Conservation (phyloP, 2,797 vertebrate species). For the Synaphobranchus kaupii region DNA sequence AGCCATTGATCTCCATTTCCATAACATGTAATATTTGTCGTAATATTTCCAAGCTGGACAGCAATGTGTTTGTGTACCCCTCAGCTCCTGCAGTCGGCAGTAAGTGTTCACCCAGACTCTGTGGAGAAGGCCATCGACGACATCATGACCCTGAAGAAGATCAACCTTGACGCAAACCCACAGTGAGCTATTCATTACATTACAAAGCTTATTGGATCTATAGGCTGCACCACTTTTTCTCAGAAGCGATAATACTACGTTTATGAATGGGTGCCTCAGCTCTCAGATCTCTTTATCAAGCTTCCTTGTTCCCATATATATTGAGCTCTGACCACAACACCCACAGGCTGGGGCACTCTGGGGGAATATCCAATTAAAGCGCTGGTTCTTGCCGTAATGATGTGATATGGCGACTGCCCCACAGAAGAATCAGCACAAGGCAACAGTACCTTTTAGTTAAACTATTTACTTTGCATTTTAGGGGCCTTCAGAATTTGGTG, state of each 20-base stretch:
- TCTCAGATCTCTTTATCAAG: neutral
- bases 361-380: too few relatives aligned
- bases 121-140: slow-evolving; percentile 95
- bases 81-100: slow-evolving; percentile 88
- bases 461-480: too few relatives aligned
- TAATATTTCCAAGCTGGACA: neutral
- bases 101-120: slow-evolving; percentile 85
- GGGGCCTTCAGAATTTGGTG: too few relatives aligned
- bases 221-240: neutral
- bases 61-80: neutral
- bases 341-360: too few relatives aligned
- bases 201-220: neutral
- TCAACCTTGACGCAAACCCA: slow-evolving; percentile 92
- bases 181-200: slow-evolving; percentile 78
- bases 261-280: neutral
- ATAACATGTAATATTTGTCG: neutral
- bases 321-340: too few relatives aligned
- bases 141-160: slow-evolving; percentile 92
- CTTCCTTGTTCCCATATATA: too few relatives aligned
- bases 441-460: too few relatives aligned
- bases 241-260: neutral
- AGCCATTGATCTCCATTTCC: neutral
- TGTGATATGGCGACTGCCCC: neutral
- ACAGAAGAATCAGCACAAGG: too few relatives aligned
- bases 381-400: neutral